These are phyloP conservation scores for Stenchaetothrips biformis DNA, from an alignment of 2,888 invertebrate genomes.

Conservation along the genomic window DNA sequence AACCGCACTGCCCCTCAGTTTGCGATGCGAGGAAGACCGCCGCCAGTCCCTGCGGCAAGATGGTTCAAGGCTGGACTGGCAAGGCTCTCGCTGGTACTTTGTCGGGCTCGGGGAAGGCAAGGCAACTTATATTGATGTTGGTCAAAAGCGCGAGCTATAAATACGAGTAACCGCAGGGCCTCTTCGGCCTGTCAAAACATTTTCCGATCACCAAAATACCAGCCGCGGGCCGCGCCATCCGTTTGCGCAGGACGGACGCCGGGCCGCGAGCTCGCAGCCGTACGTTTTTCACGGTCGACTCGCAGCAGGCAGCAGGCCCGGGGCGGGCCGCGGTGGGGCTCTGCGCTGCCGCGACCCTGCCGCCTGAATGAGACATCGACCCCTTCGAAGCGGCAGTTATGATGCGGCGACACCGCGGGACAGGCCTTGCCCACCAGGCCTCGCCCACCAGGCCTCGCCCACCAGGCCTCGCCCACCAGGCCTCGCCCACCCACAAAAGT, in stretches of 20 bases:
- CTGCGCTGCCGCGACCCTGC: not conserved
- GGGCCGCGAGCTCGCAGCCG: not conserved
- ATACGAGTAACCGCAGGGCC: not conserved
- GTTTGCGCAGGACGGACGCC: not conserved
- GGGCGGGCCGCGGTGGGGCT: not conserved
- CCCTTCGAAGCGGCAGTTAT: too few relatives aligned
- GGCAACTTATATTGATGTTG: slow-evolving; percentile 1
- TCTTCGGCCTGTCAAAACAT: not conserved
- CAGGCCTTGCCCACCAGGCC: too few relatives aligned
- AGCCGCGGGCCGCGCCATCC: not conserved
- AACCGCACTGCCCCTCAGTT: too few relatives aligned
- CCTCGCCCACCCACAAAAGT: too few relatives aligned
- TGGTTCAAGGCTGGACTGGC: too few relatives aligned
- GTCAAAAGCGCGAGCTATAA: slow-evolving; percentile 1
- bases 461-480: too few relatives aligned
- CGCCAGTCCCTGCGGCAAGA: not conserved
- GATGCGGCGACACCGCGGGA: too few relatives aligned
- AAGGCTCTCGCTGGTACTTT: too few relatives aligned
- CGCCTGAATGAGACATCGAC: too few relatives aligned
- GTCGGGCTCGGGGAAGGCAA: not conserved
- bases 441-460: too few relatives aligned
- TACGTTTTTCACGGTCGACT: not conserved
- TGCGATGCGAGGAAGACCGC: not conserved
- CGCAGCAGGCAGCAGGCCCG: not conserved
- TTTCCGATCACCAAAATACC: not conserved